Conservation (phyloP, 2,797 vertebrate species). For the Champsocephalus gunnari region DNA sequence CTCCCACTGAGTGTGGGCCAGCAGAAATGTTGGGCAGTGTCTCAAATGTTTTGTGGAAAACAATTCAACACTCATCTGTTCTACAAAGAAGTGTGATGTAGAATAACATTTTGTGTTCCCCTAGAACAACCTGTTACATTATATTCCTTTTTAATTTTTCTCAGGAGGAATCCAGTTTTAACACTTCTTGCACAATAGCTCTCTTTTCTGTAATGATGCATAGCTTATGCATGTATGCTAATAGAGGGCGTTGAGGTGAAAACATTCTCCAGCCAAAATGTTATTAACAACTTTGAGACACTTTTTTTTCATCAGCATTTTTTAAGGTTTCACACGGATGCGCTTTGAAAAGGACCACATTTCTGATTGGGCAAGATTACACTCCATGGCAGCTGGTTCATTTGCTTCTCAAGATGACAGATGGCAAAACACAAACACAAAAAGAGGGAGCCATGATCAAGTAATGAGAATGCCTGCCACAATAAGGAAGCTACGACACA, state of each 20-base stretch:
- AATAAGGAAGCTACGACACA: conserved; percentile 75
- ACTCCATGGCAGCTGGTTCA: conserved; percentile 87
- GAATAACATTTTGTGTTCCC: conserved; percentile 44
- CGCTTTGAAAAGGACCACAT: conserved; percentile 84
- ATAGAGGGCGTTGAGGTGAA: conserved; percentile 73
- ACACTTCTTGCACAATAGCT: conserved; percentile 40
- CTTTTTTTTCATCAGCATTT: conserved; percentile 74
- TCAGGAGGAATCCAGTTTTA: conserved; percentile 43
- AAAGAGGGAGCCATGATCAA: conserved; percentile 84
- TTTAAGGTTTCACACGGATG: conserved; percentile 85
- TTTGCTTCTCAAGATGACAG: conserved; percentile 88
- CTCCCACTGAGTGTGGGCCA: conserved; percentile 53
- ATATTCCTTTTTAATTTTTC: conserved; percentile 57
- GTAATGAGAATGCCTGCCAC: conserved; percentile 83
- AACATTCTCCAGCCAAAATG: conserved; percentile 79
- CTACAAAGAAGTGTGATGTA: conserved; percentile 51
- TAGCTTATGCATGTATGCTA: conserved; percentile 75
- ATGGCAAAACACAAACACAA: conserved; percentile 89
- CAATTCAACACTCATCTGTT: conserved; percentile 64
- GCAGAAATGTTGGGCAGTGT: conserved; percentile 67
- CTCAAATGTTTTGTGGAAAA: conserved; percentile 69
- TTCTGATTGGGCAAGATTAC: conserved; percentile 87
- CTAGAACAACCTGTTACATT: conserved; percentile 68
- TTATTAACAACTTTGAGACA: conserved; percentile 82
- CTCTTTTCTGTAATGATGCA: conserved; percentile 56